phyloP scores from a whole-genome alignment of 2,113 vertebrate genomes.

The Manacus vitellinus region DNA sequence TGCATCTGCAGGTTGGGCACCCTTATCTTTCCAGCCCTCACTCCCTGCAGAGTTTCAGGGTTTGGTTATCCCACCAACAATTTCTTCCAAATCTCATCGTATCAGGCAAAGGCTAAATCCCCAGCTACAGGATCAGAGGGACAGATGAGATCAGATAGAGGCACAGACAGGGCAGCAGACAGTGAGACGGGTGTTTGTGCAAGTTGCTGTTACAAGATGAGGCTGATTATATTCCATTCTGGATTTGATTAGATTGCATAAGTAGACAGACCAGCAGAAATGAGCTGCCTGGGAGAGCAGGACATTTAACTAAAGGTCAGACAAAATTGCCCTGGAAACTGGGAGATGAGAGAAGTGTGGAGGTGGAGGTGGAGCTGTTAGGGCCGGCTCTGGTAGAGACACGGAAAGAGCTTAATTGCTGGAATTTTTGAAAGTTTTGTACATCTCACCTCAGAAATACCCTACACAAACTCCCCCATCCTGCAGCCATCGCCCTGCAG shows the following conservation, averaged over 20 bases:
- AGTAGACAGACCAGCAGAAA: conserved; percentile 63
- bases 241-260: conserved; percentile 66
- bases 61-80: background rate
- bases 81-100: background rate
- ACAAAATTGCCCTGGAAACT: conserved; percentile 62
- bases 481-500: background rate
- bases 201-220: conserved; percentile 38
- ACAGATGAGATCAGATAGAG: background rate
- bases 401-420: background rate
- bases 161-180: conserved; percentile 29
- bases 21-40: background rate
- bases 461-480: background rate
- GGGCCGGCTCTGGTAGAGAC: background rate
- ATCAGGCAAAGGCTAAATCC: background rate
- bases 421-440: background rate
- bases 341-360: background rate
- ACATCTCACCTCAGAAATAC: background rate
- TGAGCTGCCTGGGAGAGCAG: conserved; percentile 57
- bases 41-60: background rate
- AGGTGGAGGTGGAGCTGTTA: conserved; percentile 10
- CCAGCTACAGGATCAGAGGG: background rate
- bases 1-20: background rate
- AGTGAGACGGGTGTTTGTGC: background rate
- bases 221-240: conserved; percentile 63
- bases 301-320: conserved; percentile 69